Percentiles rank a stretch among this genome's conserved stretches.
phyloP scores from a whole-genome alignment of 2,888 invertebrate genomes.

The Zootermopsis nevadensis region DNA sequence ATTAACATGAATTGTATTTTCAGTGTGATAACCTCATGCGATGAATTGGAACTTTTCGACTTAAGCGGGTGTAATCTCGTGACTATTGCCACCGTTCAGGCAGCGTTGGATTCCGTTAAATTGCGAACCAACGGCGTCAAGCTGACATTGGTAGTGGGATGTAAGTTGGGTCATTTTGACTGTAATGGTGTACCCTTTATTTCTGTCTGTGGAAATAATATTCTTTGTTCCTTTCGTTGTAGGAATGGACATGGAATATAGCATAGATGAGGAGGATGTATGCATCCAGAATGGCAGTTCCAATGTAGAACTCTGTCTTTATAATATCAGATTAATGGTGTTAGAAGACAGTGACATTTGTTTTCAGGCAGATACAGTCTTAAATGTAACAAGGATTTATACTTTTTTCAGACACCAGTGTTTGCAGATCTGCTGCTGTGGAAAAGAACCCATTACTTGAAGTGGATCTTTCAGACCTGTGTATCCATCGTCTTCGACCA shows the following conservation, averaged over 20 bases:
- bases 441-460: constrained; percentile 46
- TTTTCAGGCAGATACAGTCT: background rate
- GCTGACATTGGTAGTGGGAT: constrained; percentile 59
- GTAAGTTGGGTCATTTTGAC: constrained; percentile 52
- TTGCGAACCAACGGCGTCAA: constrained; percentile 57
- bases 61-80: constrained; percentile 58
- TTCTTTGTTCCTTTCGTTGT: too few relatives aligned
- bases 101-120: constrained; percentile 57
- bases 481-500: constrained; percentile 52
- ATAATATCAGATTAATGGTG: too few relatives aligned
- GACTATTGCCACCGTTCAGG: constrained; percentile 56
- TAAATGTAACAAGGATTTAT: background rate
- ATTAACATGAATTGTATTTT: too few relatives aligned
- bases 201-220: background rate
- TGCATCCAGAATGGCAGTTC: too few relatives aligned
- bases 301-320: too few relatives aligned
- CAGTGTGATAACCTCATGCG: constrained; percentile 47
- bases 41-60: constrained; percentile 58
- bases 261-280: too few relatives aligned
- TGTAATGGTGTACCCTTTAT: background rate
- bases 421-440: background rate
- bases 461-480: constrained; percentile 50
- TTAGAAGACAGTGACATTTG: background rate
- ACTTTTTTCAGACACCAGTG: constrained; percentile 37
- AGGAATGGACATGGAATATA: too few relatives aligned